A percentile compares a stretch with the other conserved stretches of the same genome.
phyloP scores from a whole-genome alignment of 1,140 invertebrate genomes.

The Stenopsyche tienmushanensis region DNA sequence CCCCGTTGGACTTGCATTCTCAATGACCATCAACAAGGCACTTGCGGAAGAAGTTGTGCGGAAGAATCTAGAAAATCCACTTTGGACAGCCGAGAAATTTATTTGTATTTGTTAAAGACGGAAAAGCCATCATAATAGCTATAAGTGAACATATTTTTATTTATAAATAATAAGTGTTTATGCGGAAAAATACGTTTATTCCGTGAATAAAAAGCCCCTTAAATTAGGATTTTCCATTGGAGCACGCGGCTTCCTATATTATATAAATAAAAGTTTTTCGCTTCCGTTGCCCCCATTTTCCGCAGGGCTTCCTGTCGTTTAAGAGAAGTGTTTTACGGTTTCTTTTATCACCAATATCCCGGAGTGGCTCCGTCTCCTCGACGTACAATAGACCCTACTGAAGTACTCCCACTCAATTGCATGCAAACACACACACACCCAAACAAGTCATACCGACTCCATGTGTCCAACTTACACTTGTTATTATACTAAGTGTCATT shows the following conservation, averaged over 20 bases:
- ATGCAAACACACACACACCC: conserved; percentile 19
- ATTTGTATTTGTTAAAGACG: too few species aligned
- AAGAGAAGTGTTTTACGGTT: conserved; percentile 32
- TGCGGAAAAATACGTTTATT: too few species aligned
- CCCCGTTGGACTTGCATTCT: too few species aligned
- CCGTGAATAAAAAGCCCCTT: too few species aligned
- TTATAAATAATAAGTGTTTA: background rate
- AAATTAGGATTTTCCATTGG: background rate
- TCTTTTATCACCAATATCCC: conserved; percentile 32
- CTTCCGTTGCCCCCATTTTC: conserved; percentile 21
- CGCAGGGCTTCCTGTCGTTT: conserved; percentile 27
- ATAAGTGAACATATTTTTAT: too few species aligned
- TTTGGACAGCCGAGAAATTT: too few species aligned
- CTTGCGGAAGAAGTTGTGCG: too few species aligned
- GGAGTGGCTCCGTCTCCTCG: conserved; percentile 29
- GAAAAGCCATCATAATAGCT: too few species aligned
- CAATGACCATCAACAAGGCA: too few species aligned
- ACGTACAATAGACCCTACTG: conserved; percentile 11
- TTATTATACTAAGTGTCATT: too few species aligned
- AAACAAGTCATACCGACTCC: background rate
- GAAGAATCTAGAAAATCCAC: too few species aligned
- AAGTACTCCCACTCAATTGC: conserved; percentile 30
- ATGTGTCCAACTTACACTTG: too few species aligned
- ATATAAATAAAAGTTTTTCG: conserved; percentile 1
- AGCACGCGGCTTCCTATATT: background rate